A percentile compares a stretch with the other conserved stretches of the same genome.
phyloP scores from a whole-genome alignment of 2,888 invertebrate genomes.

The Prenolepis imparis region DNA sequence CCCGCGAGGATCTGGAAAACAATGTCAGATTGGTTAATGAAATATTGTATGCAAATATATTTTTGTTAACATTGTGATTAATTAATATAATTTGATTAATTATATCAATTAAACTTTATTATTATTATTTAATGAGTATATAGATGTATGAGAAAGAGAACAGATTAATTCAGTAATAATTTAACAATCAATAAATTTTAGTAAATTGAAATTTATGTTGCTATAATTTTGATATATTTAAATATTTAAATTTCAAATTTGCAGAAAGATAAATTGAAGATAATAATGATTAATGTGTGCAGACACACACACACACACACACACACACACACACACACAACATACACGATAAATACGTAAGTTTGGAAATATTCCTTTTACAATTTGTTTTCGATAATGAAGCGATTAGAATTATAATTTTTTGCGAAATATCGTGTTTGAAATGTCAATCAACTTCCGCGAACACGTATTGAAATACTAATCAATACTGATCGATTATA shows the following conservation, averaged over 20 bases:
- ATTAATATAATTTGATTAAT: background rate
- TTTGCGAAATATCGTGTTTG: slow-evolving; percentile 36
- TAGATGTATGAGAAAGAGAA: background rate
- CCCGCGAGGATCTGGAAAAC: slow-evolving; percentile 89
- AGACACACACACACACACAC: background rate
- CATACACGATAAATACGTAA: background rate
- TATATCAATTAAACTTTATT: background rate
- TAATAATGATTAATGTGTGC: background rate
- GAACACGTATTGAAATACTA: slow-evolving; percentile 59
- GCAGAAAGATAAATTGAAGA: background rate
- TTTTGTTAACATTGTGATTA: background rate
- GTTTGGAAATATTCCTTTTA: background rate
- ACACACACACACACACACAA: background rate
- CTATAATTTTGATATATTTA: background rate
- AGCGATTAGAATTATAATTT: slow-evolving; percentile 49
- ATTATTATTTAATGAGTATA: background rate
- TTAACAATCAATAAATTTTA: background rate
- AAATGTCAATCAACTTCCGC: slow-evolving; percentile 57
- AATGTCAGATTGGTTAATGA: background rate
- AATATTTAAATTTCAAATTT: background rate
- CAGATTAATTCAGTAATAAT: background rate
- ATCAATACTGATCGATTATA: background rate
- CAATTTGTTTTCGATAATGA: background rate
- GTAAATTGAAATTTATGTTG: background rate
- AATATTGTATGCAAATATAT: background rate